These are phyloP conservation scores for Hydrolagus affinis DNA, from an alignment of 2,113 vertebrate genomes.

Conservation along the genomic window DNA sequence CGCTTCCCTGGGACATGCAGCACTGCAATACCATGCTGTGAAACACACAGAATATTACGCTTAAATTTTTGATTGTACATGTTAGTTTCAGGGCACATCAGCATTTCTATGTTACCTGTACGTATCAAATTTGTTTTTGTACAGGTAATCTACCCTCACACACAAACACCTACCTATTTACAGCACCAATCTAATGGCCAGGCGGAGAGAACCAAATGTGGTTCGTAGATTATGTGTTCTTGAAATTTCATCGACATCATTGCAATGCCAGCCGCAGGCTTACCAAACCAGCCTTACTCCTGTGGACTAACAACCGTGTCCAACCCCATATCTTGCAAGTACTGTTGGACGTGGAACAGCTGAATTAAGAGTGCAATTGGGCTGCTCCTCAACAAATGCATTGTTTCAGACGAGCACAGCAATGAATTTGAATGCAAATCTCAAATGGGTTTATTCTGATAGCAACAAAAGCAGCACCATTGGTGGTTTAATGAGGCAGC, in stretches of 20 bases:
- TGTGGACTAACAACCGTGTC: no score
- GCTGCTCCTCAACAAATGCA: not conserved
- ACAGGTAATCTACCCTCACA: not conserved
- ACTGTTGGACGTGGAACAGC: not conserved
- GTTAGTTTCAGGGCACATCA: not conserved
- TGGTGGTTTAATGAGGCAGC: no score
- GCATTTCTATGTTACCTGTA: not conserved
- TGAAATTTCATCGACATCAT: not conserved
- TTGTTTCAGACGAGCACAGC: not conserved
- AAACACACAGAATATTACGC: conserved; percentile 33
- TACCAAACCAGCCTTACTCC: not conserved
- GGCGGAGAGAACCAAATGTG: not conserved
- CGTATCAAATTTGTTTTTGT: not conserved
- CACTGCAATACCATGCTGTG: conserved; percentile 82
- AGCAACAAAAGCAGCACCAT: no score
- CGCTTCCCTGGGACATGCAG: conserved; percentile 91
- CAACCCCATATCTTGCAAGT: not conserved
- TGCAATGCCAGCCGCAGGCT: no score
- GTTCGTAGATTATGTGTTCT: not conserved
- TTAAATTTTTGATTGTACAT: not conserved
- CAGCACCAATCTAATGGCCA: not conserved
- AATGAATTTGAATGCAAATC: not conserved
- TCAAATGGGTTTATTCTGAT: not conserved
- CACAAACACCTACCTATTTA: not conserved
- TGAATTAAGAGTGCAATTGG: not conserved